A percentile compares a stretch with the other conserved stretches of the same genome.
These are phyloP conservation scores for Gastrophysa polygoni DNA, from an alignment of 2,888 invertebrate genomes.

Conservation along the genomic window DNA sequence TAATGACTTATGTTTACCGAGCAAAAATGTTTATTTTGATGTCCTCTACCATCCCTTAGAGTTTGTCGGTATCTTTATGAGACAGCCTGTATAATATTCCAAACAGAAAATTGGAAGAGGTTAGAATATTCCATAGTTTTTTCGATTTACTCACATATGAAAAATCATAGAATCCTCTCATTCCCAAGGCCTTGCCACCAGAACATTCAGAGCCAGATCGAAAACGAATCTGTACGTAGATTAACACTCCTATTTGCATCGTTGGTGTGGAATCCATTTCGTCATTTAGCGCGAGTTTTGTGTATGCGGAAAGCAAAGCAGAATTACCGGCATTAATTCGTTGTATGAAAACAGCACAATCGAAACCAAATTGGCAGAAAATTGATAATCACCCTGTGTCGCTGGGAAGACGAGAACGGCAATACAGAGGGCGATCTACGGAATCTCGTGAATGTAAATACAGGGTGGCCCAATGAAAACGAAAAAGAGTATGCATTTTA, in stretches of 20 bases:
- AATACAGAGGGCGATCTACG: conserved; percentile 12
- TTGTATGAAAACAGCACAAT: conserved; percentile 57
- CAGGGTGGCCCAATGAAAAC: too few relatives aligned
- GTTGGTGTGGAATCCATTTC: conserved; percentile 29
- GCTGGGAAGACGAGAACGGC: conserved; percentile 43
- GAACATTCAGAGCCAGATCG: neutral
- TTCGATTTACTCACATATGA: too few relatives aligned
- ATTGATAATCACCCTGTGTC: conserved; percentile 58
- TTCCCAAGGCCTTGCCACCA: too few relatives aligned
- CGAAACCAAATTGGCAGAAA: conserved; percentile 61
- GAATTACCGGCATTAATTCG: conserved; percentile 50
- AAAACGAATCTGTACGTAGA: conserved; percentile 23
- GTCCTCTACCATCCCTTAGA: too few relatives aligned
- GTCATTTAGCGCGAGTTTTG: conserved; percentile 36
- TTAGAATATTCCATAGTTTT: too few relatives aligned
- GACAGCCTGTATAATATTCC: too few relatives aligned
- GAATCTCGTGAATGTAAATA: neutral
- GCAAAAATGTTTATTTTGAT: too few relatives aligned
- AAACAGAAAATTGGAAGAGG: too few relatives aligned
- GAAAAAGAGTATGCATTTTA: too few relatives aligned
- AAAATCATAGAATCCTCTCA: too few relatives aligned
- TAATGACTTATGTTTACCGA: too few relatives aligned
- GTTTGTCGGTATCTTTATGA: too few relatives aligned
- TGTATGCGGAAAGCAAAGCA: conserved; percentile 40
- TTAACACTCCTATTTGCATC: conserved; percentile 41